Evolutionary conservation across 2,888 invertebrate genomes (phyloP).

Genomic region (Periphyllus acericola): DNA sequence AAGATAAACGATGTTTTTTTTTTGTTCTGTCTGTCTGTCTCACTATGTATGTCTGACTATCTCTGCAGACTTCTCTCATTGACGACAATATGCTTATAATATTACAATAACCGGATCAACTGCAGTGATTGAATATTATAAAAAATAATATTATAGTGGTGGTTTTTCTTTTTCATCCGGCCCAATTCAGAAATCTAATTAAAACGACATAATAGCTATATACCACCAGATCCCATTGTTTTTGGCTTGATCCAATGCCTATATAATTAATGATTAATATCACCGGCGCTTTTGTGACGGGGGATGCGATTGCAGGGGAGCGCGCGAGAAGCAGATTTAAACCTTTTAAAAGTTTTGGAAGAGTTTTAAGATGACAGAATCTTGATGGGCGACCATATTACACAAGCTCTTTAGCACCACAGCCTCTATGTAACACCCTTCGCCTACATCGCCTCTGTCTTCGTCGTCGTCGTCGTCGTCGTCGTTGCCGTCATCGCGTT

Average conservation of each 20-base stretch:
- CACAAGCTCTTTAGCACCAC: conserved; percentile 10
- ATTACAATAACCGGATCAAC: conserved; percentile 26
- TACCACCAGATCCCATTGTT: conserved; percentile 32
- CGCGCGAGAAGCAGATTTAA: conserved; percentile 1
- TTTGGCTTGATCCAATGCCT: conserved; percentile 3
- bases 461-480: neutral
- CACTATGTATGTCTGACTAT: no score
- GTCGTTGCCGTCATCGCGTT: neutral
- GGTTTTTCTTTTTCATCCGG: neutral
- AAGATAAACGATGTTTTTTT: conserved; percentile 10
- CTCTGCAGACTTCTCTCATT: neutral
- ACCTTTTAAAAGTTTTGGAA: conserved; percentile 57
- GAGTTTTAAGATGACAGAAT: conserved; percentile 51
- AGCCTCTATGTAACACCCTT: neutral
- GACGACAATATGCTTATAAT: conserved; percentile 12
- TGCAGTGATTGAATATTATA: conserved; percentile 8
- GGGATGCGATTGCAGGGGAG: neutral
- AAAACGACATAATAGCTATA: conserved; percentile 29
- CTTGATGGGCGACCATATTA: conserved; percentile 48
- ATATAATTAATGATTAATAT: conserved; percentile 53
- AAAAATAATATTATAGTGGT: neutral
- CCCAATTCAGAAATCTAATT: conserved; percentile 44
- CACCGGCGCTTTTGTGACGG: conserved; percentile 5
- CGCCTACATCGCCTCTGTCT: neutral
- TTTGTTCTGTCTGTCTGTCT: neutral